Evolutionary conservation across 1,140 invertebrate genomes (phyloP), one percentile per base, ranked within the genome.

Genomic region (Conus betulinus): DNA sequence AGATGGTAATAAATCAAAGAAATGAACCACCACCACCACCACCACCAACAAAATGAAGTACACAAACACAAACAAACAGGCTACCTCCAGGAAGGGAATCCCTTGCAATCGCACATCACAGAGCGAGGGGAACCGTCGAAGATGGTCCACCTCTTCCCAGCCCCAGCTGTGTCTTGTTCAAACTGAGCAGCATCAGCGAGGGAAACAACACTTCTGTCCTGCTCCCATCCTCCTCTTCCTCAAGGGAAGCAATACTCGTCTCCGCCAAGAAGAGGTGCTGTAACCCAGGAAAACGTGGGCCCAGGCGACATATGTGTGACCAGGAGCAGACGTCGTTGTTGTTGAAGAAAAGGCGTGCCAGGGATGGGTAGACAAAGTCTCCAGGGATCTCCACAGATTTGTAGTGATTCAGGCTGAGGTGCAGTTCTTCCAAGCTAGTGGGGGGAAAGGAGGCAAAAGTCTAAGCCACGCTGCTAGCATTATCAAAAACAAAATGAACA

Each of bases 101-200:
- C 94, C 95, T 74, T 97, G 97, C 88, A 98, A 96, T 90, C 98
- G 96, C 57, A 99, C 96, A 95, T 98, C 98, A 90, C 96, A 97
- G n/a, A 99, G 95, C 23, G 96, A 96, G 0, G 97, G 97, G 95
- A 98, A 98, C 89, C 96, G 96, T 27, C 97, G 97, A 67, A 99
- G 96, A 90, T 97, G 96, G 91, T 98, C 98, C 84, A 99, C 97
- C 92, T 98, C 98, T 91, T 97, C 97, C 98, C 98, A 99, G 17
- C 97, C 97, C 20, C 53, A 99, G 94, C 51, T 97, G 96, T 0
- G 97, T 98, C 85, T 97, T 97, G 93, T 98, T 98, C 25, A 99
- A 95, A 94, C 98, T 98, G 15, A 99, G 95, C 94, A 97, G 97
- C 93, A 97, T 96, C 71, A 98, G 95, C 91, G 96, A 96, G 76